Evolutionary conservation across 2,797 vertebrate species (phyloP).

Genomic region (Alcedo quadribrachys): DNA sequence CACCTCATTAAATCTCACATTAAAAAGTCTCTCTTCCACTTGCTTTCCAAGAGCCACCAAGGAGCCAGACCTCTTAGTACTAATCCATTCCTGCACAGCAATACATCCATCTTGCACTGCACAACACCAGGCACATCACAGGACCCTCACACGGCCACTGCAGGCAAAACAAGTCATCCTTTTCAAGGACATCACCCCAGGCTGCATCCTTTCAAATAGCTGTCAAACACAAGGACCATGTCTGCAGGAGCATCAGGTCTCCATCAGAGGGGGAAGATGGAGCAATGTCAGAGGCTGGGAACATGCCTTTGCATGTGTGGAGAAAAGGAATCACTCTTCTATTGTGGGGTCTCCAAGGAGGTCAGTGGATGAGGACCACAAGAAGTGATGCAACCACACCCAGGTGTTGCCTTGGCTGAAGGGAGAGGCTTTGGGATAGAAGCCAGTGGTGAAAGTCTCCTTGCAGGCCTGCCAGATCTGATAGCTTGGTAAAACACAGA

Average conservation of each 20-base stretch:
- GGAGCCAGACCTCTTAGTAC: rapidly evolving
- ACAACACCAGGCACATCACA: rapidly evolving
- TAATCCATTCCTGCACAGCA: neutral
- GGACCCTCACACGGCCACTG: neutral
- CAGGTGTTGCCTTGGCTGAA: neutral
- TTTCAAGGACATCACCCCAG: too few species aligned
- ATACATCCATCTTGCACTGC: rapidly evolving
- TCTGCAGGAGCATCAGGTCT: neutral
- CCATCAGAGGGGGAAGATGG: rapidly evolving
- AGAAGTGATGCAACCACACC: neutral
- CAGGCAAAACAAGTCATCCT: neutral
- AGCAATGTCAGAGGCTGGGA: neutral
- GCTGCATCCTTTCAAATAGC: neutral
- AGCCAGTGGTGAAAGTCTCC: neutral
- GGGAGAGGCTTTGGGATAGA: neutral
- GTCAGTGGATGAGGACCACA: neutral
- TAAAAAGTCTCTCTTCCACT: neutral
- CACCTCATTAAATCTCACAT: neutral
- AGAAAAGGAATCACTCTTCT: neutral
- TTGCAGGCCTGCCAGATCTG: neutral
- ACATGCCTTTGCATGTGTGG: rapidly evolving
- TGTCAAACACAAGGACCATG: rapidly evolving
- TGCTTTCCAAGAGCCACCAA: neutral
- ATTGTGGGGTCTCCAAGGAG: neutral
- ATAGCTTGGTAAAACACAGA: neutral